phyloP scores from a whole-genome alignment of 2,113 vertebrate genomes.

The Ptyas mucosa region DNA sequence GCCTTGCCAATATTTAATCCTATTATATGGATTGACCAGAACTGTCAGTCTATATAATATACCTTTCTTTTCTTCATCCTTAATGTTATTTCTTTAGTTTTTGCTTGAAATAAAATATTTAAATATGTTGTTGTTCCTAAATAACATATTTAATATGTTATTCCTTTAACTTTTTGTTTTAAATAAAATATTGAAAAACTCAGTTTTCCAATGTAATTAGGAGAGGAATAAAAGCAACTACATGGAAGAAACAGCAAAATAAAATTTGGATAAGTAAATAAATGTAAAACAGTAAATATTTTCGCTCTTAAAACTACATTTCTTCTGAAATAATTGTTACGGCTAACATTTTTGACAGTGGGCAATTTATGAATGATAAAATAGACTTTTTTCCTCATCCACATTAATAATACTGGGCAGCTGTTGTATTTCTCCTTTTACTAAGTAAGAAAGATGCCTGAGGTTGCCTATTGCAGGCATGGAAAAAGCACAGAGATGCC shows the following conservation, averaged over 20 bases:
- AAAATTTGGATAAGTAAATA: neutral
- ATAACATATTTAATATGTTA: neutral
- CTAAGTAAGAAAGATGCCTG: neutral
- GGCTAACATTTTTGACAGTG: neutral
- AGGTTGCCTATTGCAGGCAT: neutral
- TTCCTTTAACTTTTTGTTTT: neutral
- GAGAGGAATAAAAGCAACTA: fast-evolving
- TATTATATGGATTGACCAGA: neutral
- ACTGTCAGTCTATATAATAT: neutral
- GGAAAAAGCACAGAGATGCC: neutral
- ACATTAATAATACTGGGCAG: neutral
- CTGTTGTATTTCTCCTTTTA: neutral
- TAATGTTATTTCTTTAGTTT: neutral
- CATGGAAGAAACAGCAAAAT: neutral
- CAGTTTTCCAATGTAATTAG: neutral
- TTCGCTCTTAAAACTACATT: neutral
- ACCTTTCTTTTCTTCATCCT: neutral
- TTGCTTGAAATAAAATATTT: neutral
- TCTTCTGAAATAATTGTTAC: neutral
- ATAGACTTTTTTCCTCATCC: neutral
- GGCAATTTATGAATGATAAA: neutral
- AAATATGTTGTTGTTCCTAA: too few relatives aligned
- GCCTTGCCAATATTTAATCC: neutral
- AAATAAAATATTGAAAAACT: neutral
- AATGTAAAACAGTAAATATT: neutral